These are phyloP conservation scores for Drosophila trapezifrons DNA, from an alignment of 1,140 invertebrate genomes.

Conservation along the genomic window DNA sequence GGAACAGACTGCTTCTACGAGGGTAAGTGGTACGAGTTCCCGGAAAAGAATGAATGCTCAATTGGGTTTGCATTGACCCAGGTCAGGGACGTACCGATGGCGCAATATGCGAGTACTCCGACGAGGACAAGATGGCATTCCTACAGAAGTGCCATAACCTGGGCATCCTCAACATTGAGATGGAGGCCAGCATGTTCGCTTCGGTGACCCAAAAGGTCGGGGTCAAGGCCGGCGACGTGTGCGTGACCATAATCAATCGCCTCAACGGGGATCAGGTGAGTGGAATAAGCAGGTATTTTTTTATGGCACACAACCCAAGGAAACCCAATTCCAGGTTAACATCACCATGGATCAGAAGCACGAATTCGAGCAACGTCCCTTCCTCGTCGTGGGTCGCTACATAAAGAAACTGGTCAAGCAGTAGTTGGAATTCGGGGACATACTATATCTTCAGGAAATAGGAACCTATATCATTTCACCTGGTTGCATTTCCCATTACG, in stretches of 20 bases:
- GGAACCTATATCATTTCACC: background rate
- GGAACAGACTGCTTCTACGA: slow-evolving; percentile 98
- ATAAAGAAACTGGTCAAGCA: slow-evolving; percentile 45
- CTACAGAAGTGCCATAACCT: slow-evolving; percentile 85
- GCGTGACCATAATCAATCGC: slow-evolving; percentile 95
- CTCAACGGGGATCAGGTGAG: slow-evolving; percentile 96
- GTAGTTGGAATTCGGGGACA: background rate
- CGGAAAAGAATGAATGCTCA: background rate
- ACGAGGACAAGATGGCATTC: slow-evolving; percentile 93
- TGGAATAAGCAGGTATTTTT: background rate
- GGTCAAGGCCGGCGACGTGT: slow-evolving; percentile 94
- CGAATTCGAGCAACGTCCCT: slow-evolving; percentile 67
- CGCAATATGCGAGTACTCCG: slow-evolving; percentile 93
- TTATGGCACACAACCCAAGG: background rate
- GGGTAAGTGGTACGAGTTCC: slow-evolving; percentile 86
- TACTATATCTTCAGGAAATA: background rate
- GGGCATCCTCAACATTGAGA: slow-evolving; percentile 97
- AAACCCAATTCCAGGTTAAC: slow-evolving; percentile 33
- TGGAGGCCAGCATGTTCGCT: slow-evolving; percentile 96
- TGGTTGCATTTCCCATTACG: background rate
- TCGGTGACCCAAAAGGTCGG: slow-evolving; percentile 94
- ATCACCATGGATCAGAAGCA: slow-evolving; percentile 61
- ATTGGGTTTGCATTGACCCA: slow-evolving; percentile 1
- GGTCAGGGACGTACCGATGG: slow-evolving; percentile 95
- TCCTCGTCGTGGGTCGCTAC: slow-evolving; percentile 60